A percentile compares a stretch with the other conserved stretches of the same genome.
phyloP scores from a whole-genome alignment of 2,888 invertebrate species.

The Mythimna albipuncta region DNA sequence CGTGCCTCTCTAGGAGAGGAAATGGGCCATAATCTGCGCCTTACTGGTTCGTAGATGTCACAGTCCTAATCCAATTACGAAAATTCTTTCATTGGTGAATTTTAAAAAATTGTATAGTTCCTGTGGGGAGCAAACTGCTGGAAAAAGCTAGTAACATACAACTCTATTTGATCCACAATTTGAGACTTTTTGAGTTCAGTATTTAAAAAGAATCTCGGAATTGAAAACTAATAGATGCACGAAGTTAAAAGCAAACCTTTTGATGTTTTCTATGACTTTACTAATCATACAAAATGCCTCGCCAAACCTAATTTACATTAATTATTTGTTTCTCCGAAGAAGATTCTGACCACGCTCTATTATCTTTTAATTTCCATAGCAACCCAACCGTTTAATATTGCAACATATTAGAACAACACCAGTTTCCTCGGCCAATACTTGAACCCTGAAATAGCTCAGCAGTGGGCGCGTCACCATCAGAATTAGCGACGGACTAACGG shows the following conservation, averaged over 20 bases:
- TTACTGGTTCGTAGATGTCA: too few relatives aligned
- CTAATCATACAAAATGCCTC: neutral
- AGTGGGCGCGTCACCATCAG: conserved; percentile 49
- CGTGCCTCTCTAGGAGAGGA: too few relatives aligned
- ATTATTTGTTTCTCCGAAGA: conserved; percentile 1
- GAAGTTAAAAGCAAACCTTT: neutral
- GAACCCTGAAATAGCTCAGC: conserved; percentile 53
- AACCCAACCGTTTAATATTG: conserved; percentile 27
- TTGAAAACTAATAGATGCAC: neutral
- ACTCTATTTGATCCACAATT: neutral
- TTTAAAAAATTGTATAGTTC: neutral
- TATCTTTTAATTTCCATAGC: conserved; percentile 21
- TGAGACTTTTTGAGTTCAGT: neutral
- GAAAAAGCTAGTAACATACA: too few relatives aligned
- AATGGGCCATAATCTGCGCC: too few relatives aligned
- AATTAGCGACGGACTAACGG: conserved; percentile 42
- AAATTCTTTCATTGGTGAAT: neutral
- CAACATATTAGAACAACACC: conserved; percentile 34
- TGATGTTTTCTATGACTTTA: neutral
- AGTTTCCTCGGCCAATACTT: conserved; percentile 30
- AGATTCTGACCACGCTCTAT: neutral
- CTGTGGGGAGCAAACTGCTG: too few relatives aligned
- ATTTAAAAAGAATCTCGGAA: neutral
- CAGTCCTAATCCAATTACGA: neutral
- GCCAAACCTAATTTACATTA: neutral